Evolutionary conservation across 2,113 vertebrate genomes (phyloP), one percentile per base, ranked within the genome.

Genomic region (Gobio gobio): DNA sequence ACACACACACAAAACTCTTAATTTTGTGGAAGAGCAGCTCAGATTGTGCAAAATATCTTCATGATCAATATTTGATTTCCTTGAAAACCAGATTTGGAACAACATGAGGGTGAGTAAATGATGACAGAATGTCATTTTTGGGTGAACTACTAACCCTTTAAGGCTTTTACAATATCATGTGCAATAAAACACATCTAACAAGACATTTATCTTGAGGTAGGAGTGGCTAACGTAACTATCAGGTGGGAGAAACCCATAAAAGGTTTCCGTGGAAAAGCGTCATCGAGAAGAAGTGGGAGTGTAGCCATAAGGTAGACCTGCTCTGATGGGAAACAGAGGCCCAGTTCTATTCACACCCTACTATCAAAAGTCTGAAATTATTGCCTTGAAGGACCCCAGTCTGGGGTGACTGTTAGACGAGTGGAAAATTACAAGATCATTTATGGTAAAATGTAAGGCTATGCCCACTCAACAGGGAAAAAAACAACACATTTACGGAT

Each of bases 181-280:
- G 4, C 58, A 61, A 24, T 61, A 26, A 24, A 61, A 61, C 20
- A 9, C 59, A 61, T 61, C 20, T n/a, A 58, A 7, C 56, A 59
- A 91, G 90, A 88, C 47, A 76, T 72, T 77, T 63, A 79, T 89
- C 86, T 90, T 84, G 86, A 86, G 82, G 90, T 85, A 73, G 85
- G 86, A 90, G 87, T 36, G 61, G 45, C 61, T 54, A 76, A 75
- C 89, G 91, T 93, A 88, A 88, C 90, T 87, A 86, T 74, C 64
- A 78, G 85, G 87, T 79, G 78, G 86, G 5, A 84, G 90, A 88
- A 85, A 91, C 77, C 61, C 51, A 88, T 84, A 88, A 83, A 86
- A 85, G 84, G 92, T 92, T 92, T 87, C 56, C n/a, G 63, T 54
- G 58, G 80, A 70, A 89, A 91, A 90, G 82, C 51, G 73, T 76